Conservation (phyloP, 30 jellyfish, hydroid and myxozoan species). For the Aurelia sp. region DNA sequence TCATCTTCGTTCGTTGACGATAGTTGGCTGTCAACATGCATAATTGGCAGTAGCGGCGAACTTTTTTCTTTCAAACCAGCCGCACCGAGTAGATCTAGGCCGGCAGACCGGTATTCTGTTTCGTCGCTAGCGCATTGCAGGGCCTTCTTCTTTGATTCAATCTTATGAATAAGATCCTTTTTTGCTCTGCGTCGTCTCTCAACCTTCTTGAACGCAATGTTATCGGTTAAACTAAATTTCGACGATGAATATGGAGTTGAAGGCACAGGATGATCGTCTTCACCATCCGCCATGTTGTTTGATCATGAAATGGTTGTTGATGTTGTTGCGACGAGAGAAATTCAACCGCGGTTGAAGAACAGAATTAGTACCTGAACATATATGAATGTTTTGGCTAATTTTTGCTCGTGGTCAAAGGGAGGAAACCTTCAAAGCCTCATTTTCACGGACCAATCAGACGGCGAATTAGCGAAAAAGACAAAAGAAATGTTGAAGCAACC, state of each 20-base stretch:
- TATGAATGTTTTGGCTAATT: no score
- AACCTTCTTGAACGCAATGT: not conserved
- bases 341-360: slow-evolving; percentile 6
- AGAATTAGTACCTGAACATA: not conserved
- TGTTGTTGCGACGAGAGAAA: not conserved
- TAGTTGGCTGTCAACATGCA: not conserved
- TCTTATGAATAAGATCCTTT: not conserved
- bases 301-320: not conserved
- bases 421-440: no score
- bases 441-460: no score
- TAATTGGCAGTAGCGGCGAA: not conserved
- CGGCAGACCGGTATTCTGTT: not conserved
- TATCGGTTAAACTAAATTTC: not conserved
- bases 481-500: no score
- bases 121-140: not conserved
- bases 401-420: no score
- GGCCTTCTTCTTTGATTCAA: not conserved
- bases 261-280: not conserved
- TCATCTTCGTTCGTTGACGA: not conserved
- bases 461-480: no score
- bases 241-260: not conserved
- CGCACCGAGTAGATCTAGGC: slow-evolving; percentile 2
- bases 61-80: not conserved
- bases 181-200: not conserved
- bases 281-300: slow-evolving; percentile 2